Conservation (phyloP, 2,113 vertebrate genomes). For the Suncus etruscus region DNA sequence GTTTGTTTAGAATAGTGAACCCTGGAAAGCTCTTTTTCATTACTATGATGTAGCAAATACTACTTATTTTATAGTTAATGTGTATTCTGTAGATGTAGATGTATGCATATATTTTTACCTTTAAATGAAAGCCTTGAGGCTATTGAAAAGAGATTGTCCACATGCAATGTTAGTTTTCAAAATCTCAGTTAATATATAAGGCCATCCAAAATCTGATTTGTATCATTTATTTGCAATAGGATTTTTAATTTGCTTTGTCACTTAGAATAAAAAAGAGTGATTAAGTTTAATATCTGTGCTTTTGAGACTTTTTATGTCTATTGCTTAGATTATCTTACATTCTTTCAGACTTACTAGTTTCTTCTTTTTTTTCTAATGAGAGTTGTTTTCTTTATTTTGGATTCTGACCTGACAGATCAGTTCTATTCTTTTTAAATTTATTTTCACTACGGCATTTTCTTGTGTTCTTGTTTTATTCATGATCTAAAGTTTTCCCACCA, state of each 20-base stretch:
- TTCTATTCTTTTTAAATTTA: slow-evolving; percentile 23
- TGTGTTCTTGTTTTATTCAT: not conserved
- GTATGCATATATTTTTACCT: not conserved
- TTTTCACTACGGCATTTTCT: not conserved
- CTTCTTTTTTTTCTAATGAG: not conserved
- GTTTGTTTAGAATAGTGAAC: no score
- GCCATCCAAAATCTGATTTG: not conserved
- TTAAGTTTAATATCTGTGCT: not conserved
- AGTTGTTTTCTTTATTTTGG: not conserved
- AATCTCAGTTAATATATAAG: not conserved
- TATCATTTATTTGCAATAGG: not conserved
- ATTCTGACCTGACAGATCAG: not conserved
- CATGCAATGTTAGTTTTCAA: not conserved
- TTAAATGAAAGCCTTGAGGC: not conserved
- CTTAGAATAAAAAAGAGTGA: not conserved
- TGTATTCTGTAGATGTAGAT: not conserved
- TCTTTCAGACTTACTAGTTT: slow-evolving; percentile 26
- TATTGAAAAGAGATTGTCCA: not conserved
- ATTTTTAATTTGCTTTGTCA: not conserved
- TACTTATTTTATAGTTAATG: not conserved
- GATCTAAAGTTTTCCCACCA: not conserved
- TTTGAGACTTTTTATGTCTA: not conserved
- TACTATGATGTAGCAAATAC: no score
- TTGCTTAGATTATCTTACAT: not conserved
- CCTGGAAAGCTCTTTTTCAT: no score